Evolutionary conservation across 1,140 invertebrate species (phyloP).

Genomic region (Bacillus rossius): DNA sequence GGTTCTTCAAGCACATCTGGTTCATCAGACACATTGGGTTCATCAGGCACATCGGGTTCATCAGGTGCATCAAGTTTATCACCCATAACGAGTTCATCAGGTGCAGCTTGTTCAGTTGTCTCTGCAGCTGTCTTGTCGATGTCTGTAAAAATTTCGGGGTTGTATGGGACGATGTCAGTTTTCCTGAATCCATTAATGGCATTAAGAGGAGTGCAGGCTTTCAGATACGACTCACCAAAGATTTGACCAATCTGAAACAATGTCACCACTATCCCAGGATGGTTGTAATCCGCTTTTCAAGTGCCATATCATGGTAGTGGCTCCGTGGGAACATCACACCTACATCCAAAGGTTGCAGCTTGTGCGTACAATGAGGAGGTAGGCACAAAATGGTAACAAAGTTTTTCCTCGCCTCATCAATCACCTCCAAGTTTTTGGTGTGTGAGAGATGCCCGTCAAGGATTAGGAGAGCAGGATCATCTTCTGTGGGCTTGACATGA

Average conservation of each 20-base stretch:
- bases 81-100: no score
- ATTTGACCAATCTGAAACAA: slow-evolving; percentile 31
- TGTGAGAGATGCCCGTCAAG: slow-evolving; percentile 9
- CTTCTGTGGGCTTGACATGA: slow-evolving; percentile 7
- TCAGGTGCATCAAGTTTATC: no score
- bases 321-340: slow-evolving; percentile 32
- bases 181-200: slow-evolving; percentile 26
- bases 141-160: slow-evolving; percentile 30
- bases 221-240: slow-evolving; percentile 32
- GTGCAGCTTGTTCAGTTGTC: background rate
- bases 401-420: slow-evolving; percentile 25
- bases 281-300: slow-evolving; percentile 25
- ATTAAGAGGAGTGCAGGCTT: slow-evolving; percentile 29
- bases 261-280: slow-evolving; percentile 22
- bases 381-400: slow-evolving; percentile 24
- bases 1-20: no score
- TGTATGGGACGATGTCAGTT: slow-evolving; percentile 29
- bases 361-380: slow-evolving; percentile 36
- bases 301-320: slow-evolving; percentile 23
- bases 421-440: slow-evolving; percentile 11
- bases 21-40: no score
- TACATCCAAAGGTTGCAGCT: slow-evolving; percentile 41
- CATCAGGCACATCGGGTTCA: no score
- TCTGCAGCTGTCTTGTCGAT: background rate
- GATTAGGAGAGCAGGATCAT: slow-evolving; percentile 22